Percentiles rank a stretch among this genome's conserved stretches.
Conservation (phyloP, 1,140 invertebrate genomes). For the Procambarus virginalis region DNA sequence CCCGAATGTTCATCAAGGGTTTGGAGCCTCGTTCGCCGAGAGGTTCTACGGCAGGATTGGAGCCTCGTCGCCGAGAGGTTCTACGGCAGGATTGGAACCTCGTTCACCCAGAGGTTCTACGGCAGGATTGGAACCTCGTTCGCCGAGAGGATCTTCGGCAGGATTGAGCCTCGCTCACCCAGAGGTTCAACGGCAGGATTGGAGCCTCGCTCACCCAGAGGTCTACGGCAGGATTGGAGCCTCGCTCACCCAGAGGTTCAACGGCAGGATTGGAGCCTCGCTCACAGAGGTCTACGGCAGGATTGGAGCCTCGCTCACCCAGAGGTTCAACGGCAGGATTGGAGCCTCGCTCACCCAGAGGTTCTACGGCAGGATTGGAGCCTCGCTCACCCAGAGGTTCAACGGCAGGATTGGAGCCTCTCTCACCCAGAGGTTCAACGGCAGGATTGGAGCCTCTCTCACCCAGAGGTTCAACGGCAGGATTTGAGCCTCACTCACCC, state of each 20-base stretch:
- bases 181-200: constrained; percentile 12
- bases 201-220: constrained; percentile 1
- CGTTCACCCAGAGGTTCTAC: constrained; percentile 30
- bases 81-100: constrained; percentile 4
- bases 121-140: constrained; percentile 15
- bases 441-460: constrained; percentile 2
- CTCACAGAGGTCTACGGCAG: constrained; percentile 28
- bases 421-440: constrained; percentile 26
- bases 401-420: constrained; percentile 2
- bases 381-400: constrained; percentile 29
- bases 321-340: constrained; percentile 26
- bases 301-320: constrained; percentile 8
- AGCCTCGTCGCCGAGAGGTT: constrained; percentile 21
- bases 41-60: constrained; percentile 21
- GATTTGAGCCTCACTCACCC: background rate
- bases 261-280: constrained; percentile 12
- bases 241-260: constrained; percentile 24
- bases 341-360: constrained; percentile 11
- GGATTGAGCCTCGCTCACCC: constrained; percentile 3
- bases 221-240: constrained; percentile 22
- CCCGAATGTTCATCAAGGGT: background rate
- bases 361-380: background rate
- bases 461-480: constrained; percentile 20
- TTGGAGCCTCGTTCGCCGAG: constrained; percentile 14
- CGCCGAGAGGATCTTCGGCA: constrained; percentile 19